Conservation (phyloP, 2,113 vertebrate species). For the Centropus bengalensis region DNA sequence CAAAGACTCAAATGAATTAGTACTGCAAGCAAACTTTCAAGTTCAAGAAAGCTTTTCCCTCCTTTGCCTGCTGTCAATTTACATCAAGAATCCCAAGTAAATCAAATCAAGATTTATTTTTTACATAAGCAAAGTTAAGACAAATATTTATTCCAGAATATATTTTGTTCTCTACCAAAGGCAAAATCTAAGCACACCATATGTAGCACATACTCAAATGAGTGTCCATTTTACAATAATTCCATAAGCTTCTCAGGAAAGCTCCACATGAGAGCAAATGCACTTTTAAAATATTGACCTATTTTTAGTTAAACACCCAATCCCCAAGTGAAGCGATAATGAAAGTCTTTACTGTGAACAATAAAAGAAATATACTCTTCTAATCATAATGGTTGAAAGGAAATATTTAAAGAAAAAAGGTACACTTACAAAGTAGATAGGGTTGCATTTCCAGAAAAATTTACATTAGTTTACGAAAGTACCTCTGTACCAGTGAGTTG, state of each 20-base stretch:
- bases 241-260: constrained; percentile 31
- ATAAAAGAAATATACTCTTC: background rate
- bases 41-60: background rate
- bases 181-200: background rate
- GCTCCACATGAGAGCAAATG: background rate
- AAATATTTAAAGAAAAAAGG: background rate
- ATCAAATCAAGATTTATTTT: background rate
- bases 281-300: constrained; percentile 29
- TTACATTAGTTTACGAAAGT: background rate
- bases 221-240: constrained; percentile 52
- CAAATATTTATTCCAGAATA: background rate
- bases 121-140: background rate
- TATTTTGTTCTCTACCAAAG: background rate
- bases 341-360: background rate
- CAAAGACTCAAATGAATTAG: background rate
- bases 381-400: background rate
- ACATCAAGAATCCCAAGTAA: background rate
- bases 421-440: background rate
- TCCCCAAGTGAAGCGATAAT: background rate
- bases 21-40: background rate
- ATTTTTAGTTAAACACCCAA: constrained; percentile 36
- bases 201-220: background rate
- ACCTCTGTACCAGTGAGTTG: background rate
- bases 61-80: background rate
- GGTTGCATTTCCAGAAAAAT: background rate